Conservation (phyloP, 1,140 invertebrate species). For the Bactericera cockerelli region DNA sequence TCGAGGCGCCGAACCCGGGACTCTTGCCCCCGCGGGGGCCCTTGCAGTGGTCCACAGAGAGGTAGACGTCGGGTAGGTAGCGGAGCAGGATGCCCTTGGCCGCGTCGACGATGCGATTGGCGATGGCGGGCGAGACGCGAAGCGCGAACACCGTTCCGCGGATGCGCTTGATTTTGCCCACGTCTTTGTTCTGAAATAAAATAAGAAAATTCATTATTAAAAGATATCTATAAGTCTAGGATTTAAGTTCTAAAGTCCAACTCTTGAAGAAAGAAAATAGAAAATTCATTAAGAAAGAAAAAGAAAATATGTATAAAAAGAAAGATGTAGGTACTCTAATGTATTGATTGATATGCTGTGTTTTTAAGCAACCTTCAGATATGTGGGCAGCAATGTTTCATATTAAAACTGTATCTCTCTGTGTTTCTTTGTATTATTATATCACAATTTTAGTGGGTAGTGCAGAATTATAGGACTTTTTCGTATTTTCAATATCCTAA, state of each 20-base stretch:
- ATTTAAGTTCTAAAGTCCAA: background rate
- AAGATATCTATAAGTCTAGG: slow-evolving; percentile 11
- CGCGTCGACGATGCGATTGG: slow-evolving; percentile 80
- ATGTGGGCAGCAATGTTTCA: too few species aligned
- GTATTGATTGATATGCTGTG: too few species aligned
- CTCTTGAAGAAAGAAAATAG: too few species aligned
- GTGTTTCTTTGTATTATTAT: too few species aligned
- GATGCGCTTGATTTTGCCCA: slow-evolving; percentile 87
- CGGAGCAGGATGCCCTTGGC: slow-evolving; percentile 82
- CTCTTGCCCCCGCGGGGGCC: slow-evolving; percentile 74
- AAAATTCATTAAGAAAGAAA: too few species aligned
- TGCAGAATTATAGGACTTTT: too few species aligned
- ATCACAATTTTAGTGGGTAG: too few species aligned
- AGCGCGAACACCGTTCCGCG: slow-evolving; percentile 76
- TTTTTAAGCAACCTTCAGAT: too few species aligned
- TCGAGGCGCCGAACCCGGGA: slow-evolving; percentile 76
- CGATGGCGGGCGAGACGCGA: slow-evolving; percentile 76
- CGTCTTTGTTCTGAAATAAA: slow-evolving; percentile 41
- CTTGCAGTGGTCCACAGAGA: slow-evolving; percentile 79
- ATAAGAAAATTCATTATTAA: slow-evolving; percentile 10
- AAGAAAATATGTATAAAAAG: too few species aligned
- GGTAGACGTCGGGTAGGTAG: slow-evolving; percentile 89
- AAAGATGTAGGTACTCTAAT: too few species aligned
- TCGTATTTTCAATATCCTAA: too few species aligned
- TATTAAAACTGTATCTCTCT: too few species aligned